Percentiles rank a stretch among this genome's conserved stretches.
phyloP scores from a whole-genome alignment of 2,888 invertebrate species.

The Folsomia candida region DNA sequence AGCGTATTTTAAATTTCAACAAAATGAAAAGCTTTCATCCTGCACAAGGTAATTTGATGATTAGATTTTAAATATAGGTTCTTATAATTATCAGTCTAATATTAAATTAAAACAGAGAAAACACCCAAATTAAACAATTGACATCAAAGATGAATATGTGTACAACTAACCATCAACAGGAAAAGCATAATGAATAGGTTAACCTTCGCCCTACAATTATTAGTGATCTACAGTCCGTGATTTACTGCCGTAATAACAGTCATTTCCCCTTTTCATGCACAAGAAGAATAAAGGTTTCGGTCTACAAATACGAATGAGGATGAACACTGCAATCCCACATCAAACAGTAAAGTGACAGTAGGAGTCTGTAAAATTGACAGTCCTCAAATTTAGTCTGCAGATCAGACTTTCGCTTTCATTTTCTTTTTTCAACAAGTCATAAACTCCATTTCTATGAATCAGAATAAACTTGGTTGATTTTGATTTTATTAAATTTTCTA shows the following conservation, averaged over 20 bases:
- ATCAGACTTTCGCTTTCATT: conserved; percentile 5
- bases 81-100: too few species aligned
- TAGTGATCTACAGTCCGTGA: not conserved
- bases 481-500: not conserved
- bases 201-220: not conserved
- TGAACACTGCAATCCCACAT: too few species aligned
- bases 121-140: too few species aligned
- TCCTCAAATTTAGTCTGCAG: not conserved
- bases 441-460: not conserved
- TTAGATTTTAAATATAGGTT: too few species aligned
- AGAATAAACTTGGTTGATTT: not conserved
- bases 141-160: too few species aligned
- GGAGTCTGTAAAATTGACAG: not conserved
- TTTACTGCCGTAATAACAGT: not conserved
- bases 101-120: too few species aligned
- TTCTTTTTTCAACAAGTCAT: not conserved
- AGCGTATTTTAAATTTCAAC: too few species aligned
- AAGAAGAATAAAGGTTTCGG: not conserved
- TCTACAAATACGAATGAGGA: not conserved
- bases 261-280: not conserved
- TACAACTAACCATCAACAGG: too few species aligned
- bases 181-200: too few species aligned
- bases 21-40: too few species aligned
- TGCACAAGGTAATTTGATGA: too few species aligned
- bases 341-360: not conserved